A percentile compares a stretch with the other conserved stretches of the same genome.
Conservation (phyloP, 2,113 vertebrate genomes). For the Chinchilla lanigera region DNA sequence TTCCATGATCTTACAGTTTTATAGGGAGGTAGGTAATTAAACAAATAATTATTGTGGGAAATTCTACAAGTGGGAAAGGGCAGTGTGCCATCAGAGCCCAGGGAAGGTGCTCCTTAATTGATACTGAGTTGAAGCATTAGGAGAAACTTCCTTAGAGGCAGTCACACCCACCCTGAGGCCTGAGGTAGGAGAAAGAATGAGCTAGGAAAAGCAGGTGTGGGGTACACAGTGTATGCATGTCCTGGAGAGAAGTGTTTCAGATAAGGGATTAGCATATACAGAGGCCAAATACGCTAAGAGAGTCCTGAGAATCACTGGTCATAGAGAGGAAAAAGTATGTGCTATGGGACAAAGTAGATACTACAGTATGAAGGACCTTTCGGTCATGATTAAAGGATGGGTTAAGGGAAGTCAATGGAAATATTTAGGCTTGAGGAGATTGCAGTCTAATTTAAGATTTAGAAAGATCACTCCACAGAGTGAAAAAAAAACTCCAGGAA, state of each 20-base stretch:
- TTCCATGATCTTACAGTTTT: not conserved
- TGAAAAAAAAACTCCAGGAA: not conserved
- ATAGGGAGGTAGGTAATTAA: not conserved
- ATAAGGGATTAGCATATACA: not conserved
- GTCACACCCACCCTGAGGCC: not conserved
- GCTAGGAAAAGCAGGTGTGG: not conserved
- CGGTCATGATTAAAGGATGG: not conserved
- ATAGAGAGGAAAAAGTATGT: not conserved
- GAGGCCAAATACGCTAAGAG: not conserved
- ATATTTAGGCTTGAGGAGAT: not conserved
- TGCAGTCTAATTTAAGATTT: not conserved
- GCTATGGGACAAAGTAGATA: not conserved
- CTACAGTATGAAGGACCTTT: not conserved
- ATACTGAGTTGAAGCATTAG: not conserved
- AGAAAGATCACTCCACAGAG: not conserved
- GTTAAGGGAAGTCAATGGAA: not conserved
- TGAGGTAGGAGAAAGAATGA: not conserved
- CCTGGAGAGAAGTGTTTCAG: not conserved
- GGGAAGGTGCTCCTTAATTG: not conserved
- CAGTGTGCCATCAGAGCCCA: not conserved
- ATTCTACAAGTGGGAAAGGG: not conserved
- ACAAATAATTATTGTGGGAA: not conserved
- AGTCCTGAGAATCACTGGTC: not conserved
- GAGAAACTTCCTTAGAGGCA: conserved; percentile 13
- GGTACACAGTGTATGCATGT: not conserved